Percentiles rank a stretch among this genome's conserved stretches.
These are phyloP conservation scores for Caloenas nicobarica DNA, from an alignment of 2,113 vertebrate species.

Conservation along the genomic window DNA sequence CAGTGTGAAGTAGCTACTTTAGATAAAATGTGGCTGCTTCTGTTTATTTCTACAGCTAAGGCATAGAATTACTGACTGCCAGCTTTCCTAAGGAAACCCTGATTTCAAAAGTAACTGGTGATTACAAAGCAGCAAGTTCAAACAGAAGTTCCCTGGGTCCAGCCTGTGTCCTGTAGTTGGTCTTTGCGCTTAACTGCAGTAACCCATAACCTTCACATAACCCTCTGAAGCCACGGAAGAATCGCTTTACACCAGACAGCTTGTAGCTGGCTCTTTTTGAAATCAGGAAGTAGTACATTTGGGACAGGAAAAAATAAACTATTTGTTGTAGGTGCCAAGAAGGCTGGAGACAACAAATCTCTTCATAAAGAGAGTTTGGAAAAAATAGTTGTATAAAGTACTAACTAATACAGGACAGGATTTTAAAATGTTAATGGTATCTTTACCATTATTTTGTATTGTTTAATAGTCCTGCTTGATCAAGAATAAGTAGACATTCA, in stretches of 20 bases:
- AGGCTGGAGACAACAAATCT: not conserved
- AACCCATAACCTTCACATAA: not conserved
- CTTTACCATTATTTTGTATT: not conserved
- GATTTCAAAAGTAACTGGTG: not conserved
- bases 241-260: not conserved
- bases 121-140: not conserved
- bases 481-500: not conserved
- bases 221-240: not conserved
- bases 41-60: not conserved
- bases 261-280: not conserved
- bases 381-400: not conserved
- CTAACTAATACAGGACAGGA: not conserved
- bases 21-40: conserved; percentile 15
- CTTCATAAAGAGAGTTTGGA: not conserved
- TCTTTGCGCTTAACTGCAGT: not conserved
- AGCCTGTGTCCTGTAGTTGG: not conserved
- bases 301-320: not conserved
- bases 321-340: not conserved
- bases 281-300: not conserved
- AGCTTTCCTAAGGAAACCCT: not conserved
- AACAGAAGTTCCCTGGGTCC: not conserved
- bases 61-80: not conserved
- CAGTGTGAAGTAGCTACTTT: not conserved
- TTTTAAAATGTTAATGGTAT: not conserved
- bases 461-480: not conserved